Evolutionary conservation across 2,113 vertebrate genomes (phyloP), one percentile per base, ranked within the genome.

Genomic region (Phasianus colchicus): DNA sequence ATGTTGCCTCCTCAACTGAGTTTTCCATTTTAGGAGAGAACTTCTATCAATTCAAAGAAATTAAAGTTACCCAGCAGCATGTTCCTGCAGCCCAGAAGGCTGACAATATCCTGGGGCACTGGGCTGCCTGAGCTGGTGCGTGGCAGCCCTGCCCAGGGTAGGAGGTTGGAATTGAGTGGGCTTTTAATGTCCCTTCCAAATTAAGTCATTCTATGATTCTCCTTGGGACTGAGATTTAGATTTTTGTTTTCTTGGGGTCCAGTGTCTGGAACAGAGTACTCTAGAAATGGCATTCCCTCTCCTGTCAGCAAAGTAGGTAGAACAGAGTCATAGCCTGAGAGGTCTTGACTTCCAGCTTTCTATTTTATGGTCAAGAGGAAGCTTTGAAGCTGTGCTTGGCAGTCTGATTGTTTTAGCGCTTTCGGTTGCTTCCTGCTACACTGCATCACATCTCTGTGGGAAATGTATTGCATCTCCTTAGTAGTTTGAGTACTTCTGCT

Each of bases 11-110:
- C 9, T 52, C 12, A 54, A 12, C 42, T 30, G 27, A 55, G 12
- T 76, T 45, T 42, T n/a, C 4, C 18, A 38, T 0, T 36, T 47
- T 43, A 67, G 11, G 3, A 5, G 13, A 2, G 1, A 1, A 27
- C 12, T 42, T 10, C 61, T 11, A 70, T 57, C 55, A 57, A 7
- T 57, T 57, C 54, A 57, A 17, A 55, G 18, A 10, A 57, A 32
- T 32, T 57, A 32, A 57, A 57, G 30, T 57, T 66, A 7, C 10
- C 5, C 50, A 54, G 50, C 25, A 54, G 14, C 16, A 9, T 54
- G 25, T 27, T 29, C 27, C 13, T 54, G 25, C 25, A 54, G 50
- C 14, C 50, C 50, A 54, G 50, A 54, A 54, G 25, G 8, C 14
- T 27, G 27, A 54, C 13, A 27, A 27, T 54, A 54, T 25, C 50